A percentile compares a stretch with the other conserved stretches of the same genome.
These are phyloP conservation scores for Thalassoma bifasciatum DNA, from an alignment of 2,113 vertebrate genomes.

Conservation along the genomic window DNA sequence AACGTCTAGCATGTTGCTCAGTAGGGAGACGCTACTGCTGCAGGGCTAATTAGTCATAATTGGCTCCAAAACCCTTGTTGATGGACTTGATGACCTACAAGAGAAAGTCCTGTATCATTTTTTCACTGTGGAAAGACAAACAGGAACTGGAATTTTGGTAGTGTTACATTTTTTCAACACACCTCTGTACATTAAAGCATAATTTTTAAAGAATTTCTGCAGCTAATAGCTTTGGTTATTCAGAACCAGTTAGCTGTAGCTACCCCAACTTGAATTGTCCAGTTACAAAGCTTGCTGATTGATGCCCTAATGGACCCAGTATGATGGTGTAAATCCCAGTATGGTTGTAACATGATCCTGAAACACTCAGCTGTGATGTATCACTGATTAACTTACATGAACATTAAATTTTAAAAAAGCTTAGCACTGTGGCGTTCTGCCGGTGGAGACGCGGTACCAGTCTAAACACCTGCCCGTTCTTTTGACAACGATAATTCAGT, in stretches of 20 bases:
- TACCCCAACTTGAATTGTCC: not conserved
- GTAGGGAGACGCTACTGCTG: not conserved
- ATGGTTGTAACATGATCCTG: not conserved
- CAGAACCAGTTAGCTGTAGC: not conserved
- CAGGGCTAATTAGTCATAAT: not conserved
- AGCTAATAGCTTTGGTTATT: no score
- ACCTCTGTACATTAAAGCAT: no score
- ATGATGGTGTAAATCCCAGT: not conserved
- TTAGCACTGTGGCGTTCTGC: not conserved
- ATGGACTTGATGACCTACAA: not conserved
- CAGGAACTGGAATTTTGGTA: not conserved
- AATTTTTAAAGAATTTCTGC: no score
- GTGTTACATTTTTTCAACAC: not conserved
- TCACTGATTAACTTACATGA: not conserved
- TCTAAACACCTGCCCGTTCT: slow-evolving; percentile 14
- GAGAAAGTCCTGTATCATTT: not conserved
- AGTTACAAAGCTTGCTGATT: not conserved
- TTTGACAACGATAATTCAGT: slow-evolving; percentile 44
- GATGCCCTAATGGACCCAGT: not conserved
- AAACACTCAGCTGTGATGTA: not conserved
- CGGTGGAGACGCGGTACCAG: not conserved
- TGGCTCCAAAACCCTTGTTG: not conserved
- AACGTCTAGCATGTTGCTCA: not conserved
- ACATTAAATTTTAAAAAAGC: not conserved
- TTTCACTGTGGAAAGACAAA: not conserved